Evolutionary conservation across 2,113 vertebrate species (phyloP), one percentile per base, ranked within the genome.

Genomic region (Chascanopsetta lugubris): DNA sequence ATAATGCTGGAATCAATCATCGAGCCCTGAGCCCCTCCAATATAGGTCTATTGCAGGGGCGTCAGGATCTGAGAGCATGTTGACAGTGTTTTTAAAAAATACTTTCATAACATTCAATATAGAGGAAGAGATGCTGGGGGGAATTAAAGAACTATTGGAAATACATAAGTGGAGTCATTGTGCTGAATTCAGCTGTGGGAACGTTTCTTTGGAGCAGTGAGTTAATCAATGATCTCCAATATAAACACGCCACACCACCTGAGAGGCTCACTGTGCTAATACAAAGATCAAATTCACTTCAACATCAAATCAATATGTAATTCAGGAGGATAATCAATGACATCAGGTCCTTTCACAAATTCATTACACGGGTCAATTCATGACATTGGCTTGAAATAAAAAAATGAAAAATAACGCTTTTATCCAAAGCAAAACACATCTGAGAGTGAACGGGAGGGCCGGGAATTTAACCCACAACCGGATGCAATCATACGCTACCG

Each of bases 1-100:
- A 72, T 62, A 71, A 53, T 43, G 60, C 53, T 18, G 43, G 67
- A 71, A 85, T 79, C 66, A 61, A 68, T 77, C 62, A 77, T 65
- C 67, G 36, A 70, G 49, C n/a, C 2, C 13, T 18, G 17, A 10
- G n/a, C 18, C 42, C 8, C 9, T 0, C 9, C 42, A 20, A 45
- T 45, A 45, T 21, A 21, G 8, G 79, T 69, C 69, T 12, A 46
- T 26, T n/a, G 30, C 9, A 4, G n/a, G 15, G 20, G 17, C 17
- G 11, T 21, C 42, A 21, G 42, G 9, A 21, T 45, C 42, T 10
- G 42, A 10, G 8, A 8, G 21, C 1, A 45, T 21, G 42, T 45
- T 10, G 8, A 45, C n/a, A n/a, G n/a, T 45, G 42, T 10, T 11
- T 9, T 18, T 18, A 42, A 42, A n/a, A 18, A n/a, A 42, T n/a